Evolutionary conservation across 2,797 vertebrate genomes (phyloP).

Genomic region (Sylvia borin): DNA sequence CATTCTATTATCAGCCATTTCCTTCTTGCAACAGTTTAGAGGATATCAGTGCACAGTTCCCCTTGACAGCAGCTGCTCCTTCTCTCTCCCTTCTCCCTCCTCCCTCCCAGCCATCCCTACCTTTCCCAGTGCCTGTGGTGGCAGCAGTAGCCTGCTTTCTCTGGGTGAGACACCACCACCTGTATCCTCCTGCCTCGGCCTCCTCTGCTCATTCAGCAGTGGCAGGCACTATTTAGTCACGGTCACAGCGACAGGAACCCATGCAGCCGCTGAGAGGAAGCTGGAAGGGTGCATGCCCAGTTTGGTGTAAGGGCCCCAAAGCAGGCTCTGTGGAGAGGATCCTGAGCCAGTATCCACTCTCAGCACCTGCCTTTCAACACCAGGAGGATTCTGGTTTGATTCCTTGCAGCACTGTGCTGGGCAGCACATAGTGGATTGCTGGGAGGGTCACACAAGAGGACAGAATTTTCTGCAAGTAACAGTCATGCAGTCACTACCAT

Average conservation of each 20-base stretch:
- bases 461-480: background rate
- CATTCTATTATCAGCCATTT: background rate
- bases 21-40: background rate
- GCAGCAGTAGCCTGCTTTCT: background rate
- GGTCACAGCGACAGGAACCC: background rate
- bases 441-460: background rate
- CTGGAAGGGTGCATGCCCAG: background rate
- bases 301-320: background rate
- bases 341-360: background rate
- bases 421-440: background rate
- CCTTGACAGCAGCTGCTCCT: background rate
- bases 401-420: background rate
- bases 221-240: background rate
- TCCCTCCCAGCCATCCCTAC: background rate
- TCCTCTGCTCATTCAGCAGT: background rate
- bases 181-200: background rate
- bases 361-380: background rate
- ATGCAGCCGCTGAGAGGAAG: background rate
- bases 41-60: background rate
- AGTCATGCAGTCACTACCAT: background rate
- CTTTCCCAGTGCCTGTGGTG: background rate
- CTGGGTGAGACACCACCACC: rapidly evolving
- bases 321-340: background rate
- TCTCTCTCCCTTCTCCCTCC: background rate
- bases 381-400: background rate